A percentile compares a stretch with the other conserved stretches of the same genome.
These are phyloP conservation scores for Drosophila acutilabella DNA, from an alignment of 2,888 invertebrate genomes.

Conservation along the genomic window DNA sequence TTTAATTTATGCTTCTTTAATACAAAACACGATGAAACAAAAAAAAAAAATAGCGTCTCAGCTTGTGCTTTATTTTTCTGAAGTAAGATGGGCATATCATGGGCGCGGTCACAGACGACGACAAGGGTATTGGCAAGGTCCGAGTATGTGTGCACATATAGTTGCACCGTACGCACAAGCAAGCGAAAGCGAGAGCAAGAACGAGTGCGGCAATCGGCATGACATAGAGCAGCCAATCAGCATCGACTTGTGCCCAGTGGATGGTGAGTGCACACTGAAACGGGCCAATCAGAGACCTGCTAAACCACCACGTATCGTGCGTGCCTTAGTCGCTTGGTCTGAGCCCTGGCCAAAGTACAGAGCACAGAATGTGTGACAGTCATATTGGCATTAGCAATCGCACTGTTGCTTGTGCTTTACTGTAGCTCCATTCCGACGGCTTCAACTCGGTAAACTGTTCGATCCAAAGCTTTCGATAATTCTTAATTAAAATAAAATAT, in stretches of 20 bases:
- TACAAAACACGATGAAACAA: too few species aligned
- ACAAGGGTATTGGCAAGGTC: background rate
- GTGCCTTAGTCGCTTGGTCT: conserved; percentile 16
- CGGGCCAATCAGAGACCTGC: conserved; percentile 48
- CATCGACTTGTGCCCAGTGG: conserved; percentile 31
- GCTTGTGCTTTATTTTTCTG: background rate
- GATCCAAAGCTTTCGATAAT: background rate
- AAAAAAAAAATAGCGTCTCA: too few species aligned
- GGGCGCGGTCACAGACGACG: conserved; percentile 1
- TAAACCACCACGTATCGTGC: conserved; percentile 11
- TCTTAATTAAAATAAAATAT: background rate
- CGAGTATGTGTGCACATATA: background rate
- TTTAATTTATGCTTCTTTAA: too few species aligned
- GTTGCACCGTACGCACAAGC: conserved; percentile 14
- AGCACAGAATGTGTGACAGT: conserved; percentile 31
- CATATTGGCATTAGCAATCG: conserved; percentile 49
- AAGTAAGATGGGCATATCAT: background rate
- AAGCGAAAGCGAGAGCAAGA: conserved; percentile 11
- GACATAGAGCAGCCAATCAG: conserved; percentile 32
- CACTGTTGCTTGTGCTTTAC: conserved; percentile 38
- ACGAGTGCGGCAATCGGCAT: background rate
- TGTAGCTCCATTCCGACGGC: conserved; percentile 40
- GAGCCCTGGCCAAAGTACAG: conserved; percentile 9
- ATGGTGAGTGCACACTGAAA: conserved; percentile 14
- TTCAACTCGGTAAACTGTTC: too few species aligned